These are phyloP conservation scores for Drosophila busckii DNA, from an alignment of 1,140 invertebrate species.

Conservation along the genomic window DNA sequence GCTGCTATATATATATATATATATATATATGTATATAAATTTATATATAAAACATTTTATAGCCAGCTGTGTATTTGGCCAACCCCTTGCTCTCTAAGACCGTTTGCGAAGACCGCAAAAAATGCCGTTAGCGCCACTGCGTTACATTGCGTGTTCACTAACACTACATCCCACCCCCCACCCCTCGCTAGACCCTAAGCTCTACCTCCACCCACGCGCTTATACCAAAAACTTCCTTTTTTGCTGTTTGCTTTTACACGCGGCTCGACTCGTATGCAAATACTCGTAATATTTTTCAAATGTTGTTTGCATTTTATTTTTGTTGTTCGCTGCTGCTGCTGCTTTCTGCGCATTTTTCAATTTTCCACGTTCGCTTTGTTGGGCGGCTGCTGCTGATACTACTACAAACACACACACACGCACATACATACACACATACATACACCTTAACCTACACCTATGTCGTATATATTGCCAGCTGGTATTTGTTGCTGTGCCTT, in stretches of 20 bases:
- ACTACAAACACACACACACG: slow-evolving; percentile 11
- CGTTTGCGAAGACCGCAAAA: too few relatives aligned
- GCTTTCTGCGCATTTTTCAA: slow-evolving; percentile 76
- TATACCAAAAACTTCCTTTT: slow-evolving; percentile 1
- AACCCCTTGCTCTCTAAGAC: not conserved
- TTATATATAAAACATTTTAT: too few relatives aligned
- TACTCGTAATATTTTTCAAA: slow-evolving; percentile 75
- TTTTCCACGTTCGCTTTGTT: slow-evolving; percentile 74
- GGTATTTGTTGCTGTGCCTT: slow-evolving; percentile 52
- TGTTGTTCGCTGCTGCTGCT: slow-evolving; percentile 30
- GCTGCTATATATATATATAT: slow-evolving; percentile 4
- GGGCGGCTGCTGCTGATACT: slow-evolving; percentile 65
- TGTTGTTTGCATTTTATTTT: slow-evolving; percentile 68
- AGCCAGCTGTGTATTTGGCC: slow-evolving; percentile 21
- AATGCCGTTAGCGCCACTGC: slow-evolving; percentile 35
- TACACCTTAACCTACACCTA: not conserved
- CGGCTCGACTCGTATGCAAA: slow-evolving; percentile 76
- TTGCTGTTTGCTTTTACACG: slow-evolving; percentile 6
- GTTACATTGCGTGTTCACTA: slow-evolving; percentile 15
- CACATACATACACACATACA: not conserved
- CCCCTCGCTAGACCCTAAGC: not conserved
- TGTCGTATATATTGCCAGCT: slow-evolving; percentile 31
- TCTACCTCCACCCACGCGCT: not conserved
- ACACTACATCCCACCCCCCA: too few relatives aligned
- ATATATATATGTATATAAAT: slow-evolving; percentile 13